Evolutionary conservation across 2,113 vertebrate genomes (phyloP).

Genomic region (Chloropsis hardwickii): DNA sequence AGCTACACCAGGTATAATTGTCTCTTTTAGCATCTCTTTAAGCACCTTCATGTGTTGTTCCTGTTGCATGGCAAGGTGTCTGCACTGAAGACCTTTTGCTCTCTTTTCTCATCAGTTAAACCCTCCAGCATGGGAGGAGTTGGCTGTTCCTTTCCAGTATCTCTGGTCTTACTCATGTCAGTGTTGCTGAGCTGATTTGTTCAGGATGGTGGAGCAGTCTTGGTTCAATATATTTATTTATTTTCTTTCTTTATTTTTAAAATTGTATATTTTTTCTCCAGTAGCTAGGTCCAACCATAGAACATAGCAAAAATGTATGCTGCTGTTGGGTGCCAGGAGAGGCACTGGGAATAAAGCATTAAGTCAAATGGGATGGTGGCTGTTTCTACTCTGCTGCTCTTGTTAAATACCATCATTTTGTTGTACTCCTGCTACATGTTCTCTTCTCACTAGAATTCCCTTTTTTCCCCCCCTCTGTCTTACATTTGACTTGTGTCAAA

Average conservation of each 20-base stretch:
- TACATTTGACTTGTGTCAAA: neutral
- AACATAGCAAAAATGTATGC: neutral
- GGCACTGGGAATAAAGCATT: neutral
- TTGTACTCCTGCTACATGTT: neutral
- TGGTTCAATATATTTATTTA: neutral
- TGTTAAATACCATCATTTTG: neutral
- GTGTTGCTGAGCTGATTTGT: neutral
- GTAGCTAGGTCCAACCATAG: neutral
- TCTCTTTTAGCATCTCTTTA: neutral
- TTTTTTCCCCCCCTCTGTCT: neutral
- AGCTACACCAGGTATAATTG: neutral
- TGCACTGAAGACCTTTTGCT: neutral
- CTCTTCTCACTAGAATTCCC: neutral
- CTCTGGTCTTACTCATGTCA: neutral
- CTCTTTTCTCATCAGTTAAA: neutral
- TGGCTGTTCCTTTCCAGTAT: neutral
- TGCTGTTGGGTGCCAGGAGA: neutral
- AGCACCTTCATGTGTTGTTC: rapidly evolving
- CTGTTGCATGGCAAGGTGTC: neutral
- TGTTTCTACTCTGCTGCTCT: neutral
- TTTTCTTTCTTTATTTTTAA: neutral
- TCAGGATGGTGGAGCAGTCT: neutral
- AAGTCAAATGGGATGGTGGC: neutral
- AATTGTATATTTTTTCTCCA: rapidly evolving
- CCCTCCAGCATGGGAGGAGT: rapidly evolving